Base-by-base conservation (phyloP, 2,888 invertebrate genomes). In the Drosophila stalkeri region DNA sequence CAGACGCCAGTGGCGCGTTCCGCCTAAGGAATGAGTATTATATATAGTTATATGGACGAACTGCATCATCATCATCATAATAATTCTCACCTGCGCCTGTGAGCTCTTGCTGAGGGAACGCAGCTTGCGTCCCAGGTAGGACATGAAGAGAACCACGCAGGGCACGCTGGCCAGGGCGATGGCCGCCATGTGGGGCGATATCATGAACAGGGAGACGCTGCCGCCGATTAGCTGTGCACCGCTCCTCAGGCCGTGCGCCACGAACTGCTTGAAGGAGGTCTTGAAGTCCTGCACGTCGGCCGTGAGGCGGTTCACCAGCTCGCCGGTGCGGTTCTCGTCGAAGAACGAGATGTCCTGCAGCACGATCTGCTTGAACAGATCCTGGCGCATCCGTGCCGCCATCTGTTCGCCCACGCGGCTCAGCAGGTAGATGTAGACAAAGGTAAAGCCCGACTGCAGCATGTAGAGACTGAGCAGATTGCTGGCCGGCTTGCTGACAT, bases 241-340 rank as follows among this genome's bases (percentile, higher is more conserved):
- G 54, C 98, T 97, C 66, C 98, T 94, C 37, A 99, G 93, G 1
- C 99, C 99, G 88, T 98, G 98, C 1, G 99, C 97, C 52, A 99
- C 96, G 31, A 97, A 97, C 89, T 97, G 96, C 92, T 99, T 99
- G 91, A 99, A 99, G 1, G 97, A 97, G 85, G 98, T 98, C 93
- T 99, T 99, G 92, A 99, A 99, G 91, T 99, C 99, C 92, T 99
- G 99, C 11, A 99, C 96, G 93, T 99, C 99, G 52, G 96, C 95
- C 33, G 98, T 98, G 74, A 99, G 93, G 84, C 98, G 96, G 92
- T 98, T 98, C 11, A 98, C 95, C 51, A 99, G 94, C 93, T 99
- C 99, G 0, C 99, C 99, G 0, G 98, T 98, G 87, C 97, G 95
- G 91, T 98, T 96, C 81, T 94, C 94, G 92, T 99, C 99, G 93